Evolutionary conservation across 2,888 invertebrate genomes (phyloP), one percentile per base, ranked within the genome.

Genomic region (Calameuta idolon): DNA sequence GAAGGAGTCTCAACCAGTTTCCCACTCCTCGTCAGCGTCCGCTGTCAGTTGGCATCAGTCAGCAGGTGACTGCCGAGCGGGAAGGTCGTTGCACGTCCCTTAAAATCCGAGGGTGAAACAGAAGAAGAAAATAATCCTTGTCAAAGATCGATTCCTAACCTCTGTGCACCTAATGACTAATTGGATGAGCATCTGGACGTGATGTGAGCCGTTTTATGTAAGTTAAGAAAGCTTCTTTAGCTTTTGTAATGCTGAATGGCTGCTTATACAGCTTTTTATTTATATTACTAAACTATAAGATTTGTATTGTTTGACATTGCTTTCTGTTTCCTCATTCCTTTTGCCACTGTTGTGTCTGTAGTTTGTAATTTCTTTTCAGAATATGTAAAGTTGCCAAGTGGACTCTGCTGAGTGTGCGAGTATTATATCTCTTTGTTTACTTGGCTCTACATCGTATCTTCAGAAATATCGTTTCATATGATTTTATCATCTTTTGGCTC

Each of bases 191-290:
- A 71, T 31, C 71, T 15, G 23, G 31, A 12, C 33, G 71, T 33
- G 23, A 71, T 71, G 71, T 71, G 71, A 71, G 31, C 71, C 71
- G 31, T 30, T 71, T 71, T 71, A 71, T 31, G 71, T 71, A 71
- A 71, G 71, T 71, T 55, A 55, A 55, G 55, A 55, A 55, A 55
- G 23, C 55, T 55, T 55, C 1, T 55, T 55, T 23, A 23, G 9
- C 55, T 55, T 23, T 23, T 40, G 23, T 55, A 55, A 23, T 55
- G 5, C 2, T 55, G 23, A 55, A 9, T 23, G 23, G 2, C 15
- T 9, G 55, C 23, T 55, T 23, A 23, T 23, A 55, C 55, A 23
- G 23, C 23, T 55, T 55, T 55, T 55, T 55, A 23, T 55, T 55
- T 55, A 23, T 23, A 23, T 55, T 2, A 55, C 55, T 55, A 55